Base-by-base conservation (phyloP, 2,797 vertebrate species). In the Rhinoraja longicauda region DNA sequence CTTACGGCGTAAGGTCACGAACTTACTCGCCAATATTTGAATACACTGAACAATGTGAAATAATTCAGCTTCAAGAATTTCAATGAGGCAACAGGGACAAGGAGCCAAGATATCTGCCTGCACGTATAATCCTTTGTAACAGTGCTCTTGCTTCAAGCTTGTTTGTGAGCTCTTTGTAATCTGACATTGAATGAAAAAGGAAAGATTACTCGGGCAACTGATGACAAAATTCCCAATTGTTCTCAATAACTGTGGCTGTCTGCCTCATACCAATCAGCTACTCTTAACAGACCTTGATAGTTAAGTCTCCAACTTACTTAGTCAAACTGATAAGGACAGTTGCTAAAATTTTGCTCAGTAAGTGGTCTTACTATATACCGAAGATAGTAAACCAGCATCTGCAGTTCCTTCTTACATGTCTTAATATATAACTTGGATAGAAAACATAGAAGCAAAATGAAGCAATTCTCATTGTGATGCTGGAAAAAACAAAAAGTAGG, bases 61-160 rank as follows among this genome's bases (percentile, higher is more conserved):
- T 17, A 32, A 32, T 62, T 88, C 84, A 9, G 17, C 36, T 36
- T 32, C 17, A 64, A 88, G 62, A 88, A 67, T 67, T 67, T 67
- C n/a, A 88, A 88, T 32, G 36, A 64, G 21, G 62, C 62, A 32
- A 62, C 84, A 64, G 19, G 8, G n/a, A 67, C 81, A 88, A 88
- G 62, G 84, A 67, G 59, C n/a, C 67, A 84, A 67, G 62, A 88
- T 59, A 88, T 21, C 84, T 88, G 84, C 32, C 62, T 67, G 62
- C 2, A 36, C n/a, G 15, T 62, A 67, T 24, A 7, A n/a, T 67
- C 36, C 84, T 21, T 67, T 67, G 21, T 4, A 17, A 9, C 13
- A 36, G 21, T 21, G 84, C 59, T 88, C 29, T 36, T 36, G 21
- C 32, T 88, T 67, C 62, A 19, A 36, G 84, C 15, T 8, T 67